phyloP scores from a whole-genome alignment of 2,113 vertebrate genomes.

The Saimiri boliviensis region DNA sequence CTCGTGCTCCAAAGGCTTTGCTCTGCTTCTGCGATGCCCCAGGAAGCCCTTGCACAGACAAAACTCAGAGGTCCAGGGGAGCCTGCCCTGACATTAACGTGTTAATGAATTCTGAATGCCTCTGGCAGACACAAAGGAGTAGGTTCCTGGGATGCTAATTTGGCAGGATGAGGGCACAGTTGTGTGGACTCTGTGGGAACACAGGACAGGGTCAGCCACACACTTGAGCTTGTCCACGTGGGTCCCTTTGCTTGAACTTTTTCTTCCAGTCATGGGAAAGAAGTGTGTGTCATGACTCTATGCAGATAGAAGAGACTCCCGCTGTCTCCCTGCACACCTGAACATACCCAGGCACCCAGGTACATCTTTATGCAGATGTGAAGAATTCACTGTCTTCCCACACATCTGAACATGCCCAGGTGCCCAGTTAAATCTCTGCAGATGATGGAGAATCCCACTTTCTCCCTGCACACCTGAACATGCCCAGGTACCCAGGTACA shows the following conservation, averaged over 20 bases:
- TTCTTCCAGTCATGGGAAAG: neutral
- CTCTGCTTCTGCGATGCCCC: slow-evolving; percentile 82
- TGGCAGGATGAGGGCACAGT: slow-evolving; percentile 74
- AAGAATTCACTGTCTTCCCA: neutral
- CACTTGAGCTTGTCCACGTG: neutral
- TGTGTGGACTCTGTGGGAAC: slow-evolving; percentile 47
- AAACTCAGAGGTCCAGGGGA: slow-evolving; percentile 83
- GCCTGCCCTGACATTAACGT: slow-evolving; percentile 81
- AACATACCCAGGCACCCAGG: neutral
- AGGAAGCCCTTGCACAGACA: slow-evolving; percentile 86
- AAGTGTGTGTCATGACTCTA: neutral
- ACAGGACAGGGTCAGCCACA: slow-evolving; percentile 52
- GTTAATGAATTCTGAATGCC: slow-evolving; percentile 83
- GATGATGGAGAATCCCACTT: no score
- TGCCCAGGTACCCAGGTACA: rapidly evolving
- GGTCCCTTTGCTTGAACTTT: neutral
- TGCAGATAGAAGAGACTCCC: neutral
- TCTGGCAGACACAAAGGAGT: slow-evolving; percentile 83
- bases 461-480: no score
- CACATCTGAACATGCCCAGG: neutral
- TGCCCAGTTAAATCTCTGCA: no score
- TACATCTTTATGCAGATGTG: no score
- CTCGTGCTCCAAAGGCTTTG: slow-evolving; percentile 81
- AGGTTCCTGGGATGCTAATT: slow-evolving; percentile 78
- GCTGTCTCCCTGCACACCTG: neutral